Percentiles rank a stretch among this genome's conserved stretches.
phyloP scores from a whole-genome alignment of 2,797 vertebrate species.

The Cynodonichthys magdalenae region DNA sequence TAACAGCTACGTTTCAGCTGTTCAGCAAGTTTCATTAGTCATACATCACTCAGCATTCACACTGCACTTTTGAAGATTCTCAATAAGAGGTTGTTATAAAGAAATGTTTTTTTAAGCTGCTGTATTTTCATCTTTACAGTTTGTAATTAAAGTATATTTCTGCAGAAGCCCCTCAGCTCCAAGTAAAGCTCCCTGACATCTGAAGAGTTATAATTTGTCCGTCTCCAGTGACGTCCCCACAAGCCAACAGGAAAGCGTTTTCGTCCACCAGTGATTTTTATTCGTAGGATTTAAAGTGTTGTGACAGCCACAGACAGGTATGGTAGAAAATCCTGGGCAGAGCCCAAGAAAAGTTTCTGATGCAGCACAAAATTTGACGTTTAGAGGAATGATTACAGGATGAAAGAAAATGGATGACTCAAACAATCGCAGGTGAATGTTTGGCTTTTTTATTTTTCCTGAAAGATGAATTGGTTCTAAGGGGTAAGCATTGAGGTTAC shows the following conservation, averaged over 20 bases:
- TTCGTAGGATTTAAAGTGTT: not conserved
- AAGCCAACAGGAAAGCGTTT: not conserved
- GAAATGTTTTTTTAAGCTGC: not conserved
- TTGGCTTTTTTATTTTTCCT: not conserved
- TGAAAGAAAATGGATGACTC: not conserved
- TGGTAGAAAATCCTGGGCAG: not conserved
- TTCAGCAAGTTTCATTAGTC: too few species aligned
- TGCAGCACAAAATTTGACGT: not conserved
- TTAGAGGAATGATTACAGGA: not conserved
- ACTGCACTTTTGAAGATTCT: too few species aligned
- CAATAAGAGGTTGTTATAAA: not conserved
- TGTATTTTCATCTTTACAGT: not conserved
- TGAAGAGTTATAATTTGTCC: not conserved
- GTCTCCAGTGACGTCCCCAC: not conserved
- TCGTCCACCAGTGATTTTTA: not conserved
- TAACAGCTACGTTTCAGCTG: too few species aligned
- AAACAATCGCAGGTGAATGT: not conserved
- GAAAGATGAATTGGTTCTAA: too few species aligned
- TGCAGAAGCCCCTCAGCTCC: not conserved
- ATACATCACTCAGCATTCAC: too few species aligned
- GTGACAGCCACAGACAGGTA: not conserved
- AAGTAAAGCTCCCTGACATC: not conserved
- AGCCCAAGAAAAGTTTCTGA: slow-evolving; percentile 8
- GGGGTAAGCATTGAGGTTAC: not conserved
- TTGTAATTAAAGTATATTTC: not conserved